Base-by-base conservation (phyloP, 2,797 vertebrate genomes). In the Eospalax fontanierii region DNA sequence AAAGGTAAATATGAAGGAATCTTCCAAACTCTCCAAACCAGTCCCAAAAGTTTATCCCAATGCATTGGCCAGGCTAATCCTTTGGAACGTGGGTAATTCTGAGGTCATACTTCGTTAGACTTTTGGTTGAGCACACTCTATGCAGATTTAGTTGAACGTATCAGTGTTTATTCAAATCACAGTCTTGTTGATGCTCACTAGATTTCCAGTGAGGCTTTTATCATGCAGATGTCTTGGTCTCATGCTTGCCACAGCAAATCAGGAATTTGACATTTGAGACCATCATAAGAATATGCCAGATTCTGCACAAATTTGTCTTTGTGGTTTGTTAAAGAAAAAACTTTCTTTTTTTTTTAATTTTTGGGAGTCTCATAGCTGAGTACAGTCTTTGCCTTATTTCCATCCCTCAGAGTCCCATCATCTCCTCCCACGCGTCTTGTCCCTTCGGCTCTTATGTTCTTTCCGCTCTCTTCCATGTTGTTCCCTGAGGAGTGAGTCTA, bases 281-380 rank as follows among this genome's bases (percentile, higher is more conserved):
- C 74, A 90, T 4, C 26, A 54, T 68, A 88, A 43, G 87, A 14
- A 35, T 66, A 63, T 75, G 85, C 1, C 43, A 15, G 82, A 61
- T 85, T 93, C 87, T 40, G 83, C 33, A 59, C 43, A 65, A 24
- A 16, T 30, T 57, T 63, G 6, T 66, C 46, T 82, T 87, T 76
- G 71, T 83, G 46, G 88, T 87, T 81, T 94, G 5, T 89, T 92
- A 86, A 59, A 40, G 30, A 66, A 50, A 68, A 66, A 84, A n/a
- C n/a, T 50, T 50, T 16, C 68, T 2, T 54, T 85, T 70, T 63
- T 21, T 24, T 24, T 63, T n/a, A n/a, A n/a, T n/a, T 63, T 63
- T 24, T 63, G 6, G 24, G 19, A 63, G 8, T 54, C 14, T 14
- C 14, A 12, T 54, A 54, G 8, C 9, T 54, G 50, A 54, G 8